These are phyloP conservation scores for Sorex fumeus DNA, from an alignment of 2,113 vertebrate species.

Conservation along the genomic window DNA sequence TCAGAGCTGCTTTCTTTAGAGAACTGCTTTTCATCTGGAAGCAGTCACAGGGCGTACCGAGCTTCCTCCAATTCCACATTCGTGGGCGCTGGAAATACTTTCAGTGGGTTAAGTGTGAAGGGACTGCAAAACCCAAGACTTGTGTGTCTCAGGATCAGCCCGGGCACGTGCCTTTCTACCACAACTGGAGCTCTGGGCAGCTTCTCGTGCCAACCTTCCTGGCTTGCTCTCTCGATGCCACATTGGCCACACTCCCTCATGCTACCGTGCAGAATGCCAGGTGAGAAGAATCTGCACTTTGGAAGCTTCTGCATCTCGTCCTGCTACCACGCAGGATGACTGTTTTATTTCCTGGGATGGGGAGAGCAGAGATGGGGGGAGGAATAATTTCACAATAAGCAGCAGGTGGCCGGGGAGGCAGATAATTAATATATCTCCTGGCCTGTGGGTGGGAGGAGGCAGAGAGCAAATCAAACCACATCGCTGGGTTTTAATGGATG, in stretches of 20 bases:
- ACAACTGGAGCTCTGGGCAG: background rate
- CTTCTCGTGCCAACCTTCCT: no score
- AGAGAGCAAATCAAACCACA: background rate
- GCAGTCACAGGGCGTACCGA: background rate
- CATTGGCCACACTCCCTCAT: background rate
- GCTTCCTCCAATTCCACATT: background rate
- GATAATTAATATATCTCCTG: constrained; percentile 66
- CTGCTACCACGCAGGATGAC: background rate
- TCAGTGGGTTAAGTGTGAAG: accelerated
- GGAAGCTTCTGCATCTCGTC: background rate
- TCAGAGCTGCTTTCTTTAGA: background rate
- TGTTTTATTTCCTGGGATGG: constrained; percentile 56
- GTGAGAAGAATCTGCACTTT: background rate
- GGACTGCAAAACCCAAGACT: background rate
- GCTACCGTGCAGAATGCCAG: no score
- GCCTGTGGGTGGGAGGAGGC: background rate
- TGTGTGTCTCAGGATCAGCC: background rate
- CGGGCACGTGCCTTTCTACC: background rate
- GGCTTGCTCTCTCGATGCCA: no score
- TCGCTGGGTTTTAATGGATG: constrained; percentile 3
- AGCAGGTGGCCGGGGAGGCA: constrained; percentile 54
- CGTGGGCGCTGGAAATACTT: background rate
- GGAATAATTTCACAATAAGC: constrained; percentile 47
- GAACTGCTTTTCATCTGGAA: background rate
- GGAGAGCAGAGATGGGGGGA: constrained; percentile 56